Evolutionary conservation across 2,113 vertebrate species (phyloP), one percentile per base, ranked within the genome.

Genomic region (Parus major): DNA sequence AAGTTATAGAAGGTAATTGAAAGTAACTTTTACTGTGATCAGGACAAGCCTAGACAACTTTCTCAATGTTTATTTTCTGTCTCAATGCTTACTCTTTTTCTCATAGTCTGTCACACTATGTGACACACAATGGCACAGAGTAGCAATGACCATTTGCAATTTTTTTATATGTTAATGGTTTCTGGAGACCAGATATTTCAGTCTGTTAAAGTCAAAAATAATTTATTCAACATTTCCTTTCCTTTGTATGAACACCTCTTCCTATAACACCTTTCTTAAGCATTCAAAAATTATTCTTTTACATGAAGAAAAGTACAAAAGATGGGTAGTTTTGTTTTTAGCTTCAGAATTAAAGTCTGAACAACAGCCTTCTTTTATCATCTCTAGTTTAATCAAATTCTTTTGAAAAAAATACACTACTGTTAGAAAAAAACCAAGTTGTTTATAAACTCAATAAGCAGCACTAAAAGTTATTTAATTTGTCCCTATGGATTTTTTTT

Each of bases 101-200:
- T 42, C 20, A 15, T 29, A 35, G 12, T 35, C 19, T 77, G 2
- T 31, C 16, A 64, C 7, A 47, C 9, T 65, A 31, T 6, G 3
- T 77, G 2, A 28, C 16, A 64, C 7, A 47, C 9, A 60, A 31
- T 6, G 3, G 6, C 17, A 65, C 75, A 68, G 10, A 46, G 4
- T 25, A 11, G 1, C 9, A 52, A 6, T 36, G 29, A 31, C 20
- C 7, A 25, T n/a, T 39, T 63, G 11, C 0, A 1, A 9, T 57
- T 76, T 57, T n/a, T 56, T 27, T 6, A 14, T 29, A 33, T 15
- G 2, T 13, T 20, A 59, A 6, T n/a, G 14, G 22, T 21, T 65
- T 65, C 81, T 79, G 27, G 15, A 52, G 7, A 8, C 36, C 4
- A 41, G n/a, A 41, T 2, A 17, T 75, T 82, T 73, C n/a, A 22